phyloP scores from a whole-genome alignment of 1,140 invertebrate species.

The Penaeus chinensis region DNA sequence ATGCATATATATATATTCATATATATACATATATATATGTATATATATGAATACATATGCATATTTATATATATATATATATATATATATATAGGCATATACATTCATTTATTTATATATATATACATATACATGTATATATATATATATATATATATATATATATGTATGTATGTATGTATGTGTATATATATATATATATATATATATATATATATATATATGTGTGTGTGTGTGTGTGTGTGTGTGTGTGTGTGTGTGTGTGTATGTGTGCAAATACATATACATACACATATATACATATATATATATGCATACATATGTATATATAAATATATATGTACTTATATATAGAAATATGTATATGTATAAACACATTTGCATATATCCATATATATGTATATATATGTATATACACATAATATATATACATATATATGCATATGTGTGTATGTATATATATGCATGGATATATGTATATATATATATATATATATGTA shows the following conservation, averaged over 20 bases:
- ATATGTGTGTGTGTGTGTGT: conserved; percentile 21
- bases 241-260: conserved; percentile 35
- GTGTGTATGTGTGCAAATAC: neutral
- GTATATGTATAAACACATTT: too few relatives aligned
- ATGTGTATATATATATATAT: neutral
- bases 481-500: neutral
- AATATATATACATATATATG: neutral
- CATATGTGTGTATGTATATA: too few relatives aligned
- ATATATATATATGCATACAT: too few relatives aligned
- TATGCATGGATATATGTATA: too few relatives aligned
- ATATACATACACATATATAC: neutral
- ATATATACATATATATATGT: too few relatives aligned
- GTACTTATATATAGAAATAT: neutral
- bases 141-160: neutral
- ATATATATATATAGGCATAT: neutral
- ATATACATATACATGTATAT: conserved; percentile 15
- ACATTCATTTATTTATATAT: neutral
- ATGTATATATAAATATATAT: neutral
- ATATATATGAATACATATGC: too few relatives aligned
- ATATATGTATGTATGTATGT: neutral
- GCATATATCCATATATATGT: too few relatives aligned
- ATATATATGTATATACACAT: neutral
- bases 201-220: neutral
- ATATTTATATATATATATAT: too few relatives aligned
- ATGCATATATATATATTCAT: neutral